Conservation (phyloP, 2,113 vertebrate species). For the Paraplagusia blochii region DNA sequence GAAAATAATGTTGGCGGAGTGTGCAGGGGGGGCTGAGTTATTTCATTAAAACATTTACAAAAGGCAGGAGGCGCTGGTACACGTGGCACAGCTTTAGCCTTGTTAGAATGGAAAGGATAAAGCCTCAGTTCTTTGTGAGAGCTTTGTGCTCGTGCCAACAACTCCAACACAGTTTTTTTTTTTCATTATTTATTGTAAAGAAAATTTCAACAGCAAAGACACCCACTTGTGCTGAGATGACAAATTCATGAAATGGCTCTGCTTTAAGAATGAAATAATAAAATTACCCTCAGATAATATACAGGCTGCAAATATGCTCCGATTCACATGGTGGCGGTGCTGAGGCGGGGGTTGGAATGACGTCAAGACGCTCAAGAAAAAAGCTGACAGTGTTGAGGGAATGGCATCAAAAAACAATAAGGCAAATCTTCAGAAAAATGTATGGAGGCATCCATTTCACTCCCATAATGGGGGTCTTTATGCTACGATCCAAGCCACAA, state of each 20-base stretch:
- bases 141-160: constrained; percentile 40
- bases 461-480: constrained; percentile 17
- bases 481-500: constrained; percentile 13
- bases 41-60: constrained; percentile 37
- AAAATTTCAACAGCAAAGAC: constrained; percentile 18
- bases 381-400: constrained; percentile 42
- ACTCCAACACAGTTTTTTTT: constrained; percentile 16
- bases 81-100: constrained; percentile 14
- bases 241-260: constrained; percentile 18
- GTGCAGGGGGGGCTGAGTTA: constrained; percentile 12
- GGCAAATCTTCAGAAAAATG: constrained; percentile 28
- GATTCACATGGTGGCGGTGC: constrained; percentile 20
- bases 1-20: constrained; percentile 1
- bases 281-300: constrained; percentile 28
- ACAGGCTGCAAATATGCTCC: constrained; percentile 21
- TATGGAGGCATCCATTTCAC: constrained; percentile 31
- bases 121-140: constrained; percentile 14
- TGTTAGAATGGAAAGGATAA: constrained; percentile 21
- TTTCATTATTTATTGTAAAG: constrained; percentile 22
- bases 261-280: neutral
- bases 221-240: constrained; percentile 9
- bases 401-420: constrained; percentile 37
- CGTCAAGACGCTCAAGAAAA: constrained; percentile 53
- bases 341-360: constrained; percentile 33
- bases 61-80: constrained; percentile 12